Percentiles rank a stretch among this genome's conserved stretches.
phyloP scores from a whole-genome alignment of 2,888 invertebrate species.

The Schrankia costaestrigalis region DNA sequence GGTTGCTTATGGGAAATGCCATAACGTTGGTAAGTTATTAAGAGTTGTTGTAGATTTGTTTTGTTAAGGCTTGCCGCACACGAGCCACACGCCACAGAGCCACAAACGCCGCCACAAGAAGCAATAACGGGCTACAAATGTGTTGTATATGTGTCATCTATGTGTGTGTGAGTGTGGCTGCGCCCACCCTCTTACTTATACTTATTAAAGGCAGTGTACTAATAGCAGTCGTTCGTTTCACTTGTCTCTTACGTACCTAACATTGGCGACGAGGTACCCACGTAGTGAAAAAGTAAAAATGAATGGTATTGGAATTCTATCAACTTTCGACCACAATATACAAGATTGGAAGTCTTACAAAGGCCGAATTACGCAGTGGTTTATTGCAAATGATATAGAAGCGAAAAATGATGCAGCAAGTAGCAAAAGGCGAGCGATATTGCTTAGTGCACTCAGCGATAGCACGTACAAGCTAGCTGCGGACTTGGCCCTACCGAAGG shows the following conservation, averaged over 20 bases:
- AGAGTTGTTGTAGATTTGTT: too few relatives aligned
- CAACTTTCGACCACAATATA: not conserved
- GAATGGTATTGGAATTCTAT: not conserved
- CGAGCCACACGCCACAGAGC: too few relatives aligned
- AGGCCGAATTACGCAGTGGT: not conserved
- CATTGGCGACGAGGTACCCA: not conserved
- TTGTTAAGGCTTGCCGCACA: too few relatives aligned
- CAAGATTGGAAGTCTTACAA: not conserved
- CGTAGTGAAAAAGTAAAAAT: not conserved
- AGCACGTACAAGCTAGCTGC: not conserved
- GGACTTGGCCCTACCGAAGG: not conserved
- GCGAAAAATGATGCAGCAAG: not conserved
- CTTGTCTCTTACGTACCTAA: too few relatives aligned
- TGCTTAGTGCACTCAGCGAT: not conserved
- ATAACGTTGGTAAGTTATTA: slow-evolving; percentile 47
- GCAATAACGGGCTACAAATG: too few relatives aligned
- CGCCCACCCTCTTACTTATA: too few relatives aligned
- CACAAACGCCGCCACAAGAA: too few relatives aligned
- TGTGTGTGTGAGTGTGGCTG: too few relatives aligned
- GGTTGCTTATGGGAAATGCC: slow-evolving; percentile 40
- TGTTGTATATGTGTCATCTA: too few relatives aligned
- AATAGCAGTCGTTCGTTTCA: too few relatives aligned
- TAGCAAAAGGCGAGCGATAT: not conserved
- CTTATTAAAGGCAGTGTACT: too few relatives aligned
- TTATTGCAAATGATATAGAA: not conserved